A percentile compares a stretch with the other conserved stretches of the same genome.
Conservation (phyloP, 2,797 vertebrate genomes). For the Potorous gilbertii region DNA sequence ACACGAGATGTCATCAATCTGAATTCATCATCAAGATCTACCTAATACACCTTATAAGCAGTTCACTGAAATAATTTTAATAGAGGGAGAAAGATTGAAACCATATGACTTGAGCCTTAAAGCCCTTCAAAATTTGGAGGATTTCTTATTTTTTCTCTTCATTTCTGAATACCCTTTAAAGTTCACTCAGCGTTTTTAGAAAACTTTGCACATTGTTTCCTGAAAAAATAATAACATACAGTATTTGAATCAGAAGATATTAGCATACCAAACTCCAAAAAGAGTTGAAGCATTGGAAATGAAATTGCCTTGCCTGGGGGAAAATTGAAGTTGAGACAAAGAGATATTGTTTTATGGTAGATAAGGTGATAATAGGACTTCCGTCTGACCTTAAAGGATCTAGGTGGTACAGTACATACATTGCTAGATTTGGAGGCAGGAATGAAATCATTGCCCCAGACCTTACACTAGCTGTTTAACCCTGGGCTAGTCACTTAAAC, state of each 20-base stretch:
- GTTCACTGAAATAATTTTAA: background rate
- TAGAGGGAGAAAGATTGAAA: background rate
- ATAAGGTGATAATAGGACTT: background rate
- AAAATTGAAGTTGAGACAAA: accelerated
- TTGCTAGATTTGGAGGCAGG: background rate
- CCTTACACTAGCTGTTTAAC: background rate
- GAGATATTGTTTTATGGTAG: accelerated
- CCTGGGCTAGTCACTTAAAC: background rate
- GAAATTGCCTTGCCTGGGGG: background rate
- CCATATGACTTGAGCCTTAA: background rate
- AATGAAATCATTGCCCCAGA: background rate
- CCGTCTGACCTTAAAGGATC: background rate
- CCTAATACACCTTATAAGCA: accelerated
- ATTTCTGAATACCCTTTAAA: background rate
- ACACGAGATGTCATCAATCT: background rate
- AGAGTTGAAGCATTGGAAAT: constrained; percentile 1
- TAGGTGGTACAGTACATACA: background rate
- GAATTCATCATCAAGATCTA: background rate
- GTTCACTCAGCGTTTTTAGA: background rate
- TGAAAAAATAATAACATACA: background rate
- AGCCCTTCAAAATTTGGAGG: background rate
- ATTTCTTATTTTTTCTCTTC: constrained; percentile 31
- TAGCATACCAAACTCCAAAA: constrained; percentile 26
- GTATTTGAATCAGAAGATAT: background rate
- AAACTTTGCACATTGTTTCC: constrained; percentile 36